Conservation (phyloP, 2,113 vertebrate genomes). For the Antechinus flavipes region DNA sequence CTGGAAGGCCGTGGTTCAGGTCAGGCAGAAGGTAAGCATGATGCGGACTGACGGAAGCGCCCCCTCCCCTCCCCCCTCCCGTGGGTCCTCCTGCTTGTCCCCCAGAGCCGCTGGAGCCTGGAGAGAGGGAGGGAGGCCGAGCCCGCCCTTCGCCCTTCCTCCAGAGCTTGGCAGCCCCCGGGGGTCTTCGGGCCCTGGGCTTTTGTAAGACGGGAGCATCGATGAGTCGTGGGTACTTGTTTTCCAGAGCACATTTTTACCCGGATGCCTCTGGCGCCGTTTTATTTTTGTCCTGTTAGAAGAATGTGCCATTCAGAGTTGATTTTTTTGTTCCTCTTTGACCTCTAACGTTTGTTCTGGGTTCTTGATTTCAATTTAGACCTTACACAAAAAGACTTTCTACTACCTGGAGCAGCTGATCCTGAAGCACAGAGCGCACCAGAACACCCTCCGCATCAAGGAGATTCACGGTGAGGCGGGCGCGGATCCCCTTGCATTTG, state of each 20-base stretch:
- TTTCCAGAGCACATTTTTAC: not conserved
- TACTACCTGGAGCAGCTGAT: constrained; percentile 98
- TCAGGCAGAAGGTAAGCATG: constrained; percentile 93
- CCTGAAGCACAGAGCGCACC: constrained; percentile 96
- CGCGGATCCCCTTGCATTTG: not conserved
- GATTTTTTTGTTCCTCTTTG: not conserved
- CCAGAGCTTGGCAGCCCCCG: not conserved
- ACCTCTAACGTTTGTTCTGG: not conserved
- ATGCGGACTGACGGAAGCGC: not conserved
- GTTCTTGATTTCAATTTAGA: constrained; percentile 83
- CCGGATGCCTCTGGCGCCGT: not conserved
- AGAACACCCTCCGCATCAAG: constrained; percentile 96
- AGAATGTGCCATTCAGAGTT: not conserved
- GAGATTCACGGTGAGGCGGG: constrained; percentile 93
- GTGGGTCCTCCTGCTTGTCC: not conserved
- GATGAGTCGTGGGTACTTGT: not conserved
- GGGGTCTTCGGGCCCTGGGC: not conserved
- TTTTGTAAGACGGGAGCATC: not conserved
- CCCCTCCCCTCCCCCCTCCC: not conserved
- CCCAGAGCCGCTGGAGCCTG: not conserved
- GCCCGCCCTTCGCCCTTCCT: not conserved
- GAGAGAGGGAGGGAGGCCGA: not conserved
- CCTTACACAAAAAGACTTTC: constrained; percentile 97
- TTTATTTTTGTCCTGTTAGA: not conserved
- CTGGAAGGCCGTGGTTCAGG: constrained; percentile 98